phyloP scores from a whole-genome alignment of 2,888 invertebrate species.

The Hirtodrosophila confusa region DNA sequence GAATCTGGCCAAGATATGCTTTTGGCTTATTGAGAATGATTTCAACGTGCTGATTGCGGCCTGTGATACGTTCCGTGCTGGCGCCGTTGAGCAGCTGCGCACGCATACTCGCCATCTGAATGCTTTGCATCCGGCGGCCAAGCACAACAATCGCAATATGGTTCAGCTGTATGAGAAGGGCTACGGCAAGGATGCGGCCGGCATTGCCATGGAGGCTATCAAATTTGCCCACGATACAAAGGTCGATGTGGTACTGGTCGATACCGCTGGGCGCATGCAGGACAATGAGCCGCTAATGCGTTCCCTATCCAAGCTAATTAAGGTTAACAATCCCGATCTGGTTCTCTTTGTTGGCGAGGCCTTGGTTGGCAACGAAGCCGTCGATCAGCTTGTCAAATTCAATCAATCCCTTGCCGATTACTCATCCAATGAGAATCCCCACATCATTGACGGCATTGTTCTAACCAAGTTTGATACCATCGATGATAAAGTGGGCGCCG shows the following conservation, averaged over 20 bases:
- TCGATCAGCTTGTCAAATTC: constrained; percentile 99
- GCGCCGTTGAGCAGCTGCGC: constrained; percentile 98
- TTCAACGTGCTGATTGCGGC: constrained; percentile 98
- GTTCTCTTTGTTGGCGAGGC: constrained; percentile 99
- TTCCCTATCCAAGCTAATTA: constrained; percentile 97
- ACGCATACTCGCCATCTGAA: constrained; percentile 97
- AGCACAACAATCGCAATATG: constrained; percentile 90
- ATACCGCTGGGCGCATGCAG: constrained; percentile 99
- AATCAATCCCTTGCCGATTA: constrained; percentile 99
- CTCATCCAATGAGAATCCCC: constrained; percentile 90
- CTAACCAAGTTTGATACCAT: constrained; percentile 99
- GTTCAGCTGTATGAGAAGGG: constrained; percentile 99
- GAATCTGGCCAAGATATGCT: constrained; percentile 99
- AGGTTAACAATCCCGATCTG: constrained; percentile 98
- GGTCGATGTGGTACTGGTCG: constrained; percentile 97
- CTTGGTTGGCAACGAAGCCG: constrained; percentile 99
- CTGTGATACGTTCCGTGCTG: constrained; percentile 99
- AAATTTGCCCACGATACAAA: constrained; percentile 92
- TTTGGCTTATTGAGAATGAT: constrained; percentile 99
- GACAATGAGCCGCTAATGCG: constrained; percentile 99
- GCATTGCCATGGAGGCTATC: constrained; percentile 98
- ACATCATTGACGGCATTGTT: constrained; percentile 99
- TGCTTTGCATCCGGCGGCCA: constrained; percentile 93
- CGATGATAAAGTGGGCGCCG: constrained; percentile 99
- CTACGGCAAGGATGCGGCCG: constrained; percentile 99